phyloP scores from a whole-genome alignment of 2,113 vertebrate genomes.

The Thunnus maccoyii region DNA sequence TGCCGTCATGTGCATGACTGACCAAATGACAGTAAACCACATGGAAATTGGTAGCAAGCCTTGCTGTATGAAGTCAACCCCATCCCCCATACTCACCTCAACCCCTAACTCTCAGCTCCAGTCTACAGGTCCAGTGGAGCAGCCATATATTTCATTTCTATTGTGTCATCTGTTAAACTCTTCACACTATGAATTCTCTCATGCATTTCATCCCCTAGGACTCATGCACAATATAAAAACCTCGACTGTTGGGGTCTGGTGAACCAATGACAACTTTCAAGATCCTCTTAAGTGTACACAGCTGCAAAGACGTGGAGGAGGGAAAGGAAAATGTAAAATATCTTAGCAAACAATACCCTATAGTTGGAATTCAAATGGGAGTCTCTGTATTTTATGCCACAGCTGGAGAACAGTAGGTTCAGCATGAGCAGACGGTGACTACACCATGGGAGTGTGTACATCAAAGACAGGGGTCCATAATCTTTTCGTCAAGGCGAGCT shows the following conservation, averaged over 20 bases:
- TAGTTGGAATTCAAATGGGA: slow-evolving; percentile 64
- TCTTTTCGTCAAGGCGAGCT: slow-evolving; percentile 73
- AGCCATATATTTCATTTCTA: slow-evolving; percentile 77
- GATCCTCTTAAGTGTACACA: slow-evolving; percentile 63
- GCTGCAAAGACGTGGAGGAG: slow-evolving; percentile 61
- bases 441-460: slow-evolving; percentile 53
- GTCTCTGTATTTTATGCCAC: slow-evolving; percentile 21
- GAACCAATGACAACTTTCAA: slow-evolving; percentile 45
- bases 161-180: slow-evolving; percentile 82
- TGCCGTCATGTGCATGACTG: slow-evolving; percentile 23
- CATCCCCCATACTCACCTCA: background rate
- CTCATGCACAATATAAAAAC: slow-evolving; percentile 62
- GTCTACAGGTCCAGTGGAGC: slow-evolving; percentile 56
- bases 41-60: slow-evolving; percentile 70
- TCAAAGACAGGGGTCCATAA: slow-evolving; percentile 72
- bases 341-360: slow-evolving; percentile 44
- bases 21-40: slow-evolving; percentile 42
- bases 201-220: slow-evolving; percentile 65
- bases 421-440: slow-evolving; percentile 47
- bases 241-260: slow-evolving; percentile 47
- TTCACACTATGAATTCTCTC: slow-evolving; percentile 62
- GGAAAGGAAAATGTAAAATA: slow-evolving; percentile 59
- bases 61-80: slow-evolving; percentile 17
- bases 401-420: slow-evolving; percentile 36
- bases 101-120: slow-evolving; percentile 5